These are phyloP conservation scores for Nautilus pompilius DNA, from an alignment of 1,140 invertebrate species.

Conservation along the genomic window DNA sequence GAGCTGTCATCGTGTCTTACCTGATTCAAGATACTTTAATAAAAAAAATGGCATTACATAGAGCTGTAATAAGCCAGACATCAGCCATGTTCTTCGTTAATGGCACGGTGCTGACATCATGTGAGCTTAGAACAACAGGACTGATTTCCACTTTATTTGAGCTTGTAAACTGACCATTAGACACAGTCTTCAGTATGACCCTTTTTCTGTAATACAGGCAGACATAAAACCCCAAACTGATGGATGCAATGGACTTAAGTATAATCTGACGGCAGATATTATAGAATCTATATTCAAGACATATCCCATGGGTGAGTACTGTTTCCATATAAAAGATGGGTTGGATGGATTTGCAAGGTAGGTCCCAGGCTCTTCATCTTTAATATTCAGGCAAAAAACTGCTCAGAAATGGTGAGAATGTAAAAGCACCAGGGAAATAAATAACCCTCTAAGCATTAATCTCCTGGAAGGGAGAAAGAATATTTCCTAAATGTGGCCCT, in stretches of 20 bases:
- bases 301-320: conserved; percentile 78
- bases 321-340: too few species aligned
- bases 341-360: too few species aligned
- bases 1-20: neutral
- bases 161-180: neutral
- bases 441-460: too few species aligned
- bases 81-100: too few species aligned
- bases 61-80: neutral
- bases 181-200: neutral
- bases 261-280: conserved; percentile 95
- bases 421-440: too few species aligned
- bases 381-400: too few species aligned
- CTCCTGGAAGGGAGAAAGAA: too few species aligned
- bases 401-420: too few species aligned
- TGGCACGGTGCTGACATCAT: neutral
- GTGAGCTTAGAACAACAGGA: neutral
- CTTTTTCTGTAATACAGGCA: conserved; percentile 61
- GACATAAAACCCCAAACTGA: conserved; percentile 97
- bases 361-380: too few species aligned
- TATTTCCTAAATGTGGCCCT: too few species aligned
- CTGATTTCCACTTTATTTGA: neutral
- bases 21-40: neutral
- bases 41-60: neutral
- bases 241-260: conserved; percentile 89
- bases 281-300: conserved; percentile 99